Conservation (phyloP, 2,113 vertebrate genomes). For the Gallinago undulata region DNA sequence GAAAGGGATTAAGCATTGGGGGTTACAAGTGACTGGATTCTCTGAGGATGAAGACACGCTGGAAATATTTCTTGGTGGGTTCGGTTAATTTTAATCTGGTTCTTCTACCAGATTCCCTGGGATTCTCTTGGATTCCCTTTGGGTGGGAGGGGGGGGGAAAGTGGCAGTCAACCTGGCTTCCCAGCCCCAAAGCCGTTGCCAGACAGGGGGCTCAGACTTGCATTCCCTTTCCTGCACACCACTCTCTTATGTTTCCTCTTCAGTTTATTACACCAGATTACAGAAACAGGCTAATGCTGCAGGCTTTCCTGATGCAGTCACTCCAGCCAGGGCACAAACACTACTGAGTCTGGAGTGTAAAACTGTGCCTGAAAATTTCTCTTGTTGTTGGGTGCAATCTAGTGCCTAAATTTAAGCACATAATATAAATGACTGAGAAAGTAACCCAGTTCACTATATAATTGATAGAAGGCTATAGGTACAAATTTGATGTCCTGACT, state of each 20-base stretch:
- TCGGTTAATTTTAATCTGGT: neutral
- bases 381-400: neutral
- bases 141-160: neutral
- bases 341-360: neutral
- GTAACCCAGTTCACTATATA: neutral
- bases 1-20: neutral
- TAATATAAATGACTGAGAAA: neutral
- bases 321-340: neutral
- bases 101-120: neutral
- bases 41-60: neutral
- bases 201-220: neutral
- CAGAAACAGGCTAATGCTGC: neutral
- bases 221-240: neutral
- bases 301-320: neutral
- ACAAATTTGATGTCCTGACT: neutral
- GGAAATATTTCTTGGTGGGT: neutral
- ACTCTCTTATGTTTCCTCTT: neutral
- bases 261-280: neutral
- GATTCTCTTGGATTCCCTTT: neutral
- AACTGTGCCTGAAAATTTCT: neutral
- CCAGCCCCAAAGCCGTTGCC: neutral
- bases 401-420: neutral
- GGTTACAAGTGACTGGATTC: neutral
- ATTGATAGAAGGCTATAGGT: neutral
- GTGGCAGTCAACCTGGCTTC: neutral